Evolutionary conservation across 2,113 vertebrate genomes (phyloP).

Genomic region (Prietella phreatophila): DNA sequence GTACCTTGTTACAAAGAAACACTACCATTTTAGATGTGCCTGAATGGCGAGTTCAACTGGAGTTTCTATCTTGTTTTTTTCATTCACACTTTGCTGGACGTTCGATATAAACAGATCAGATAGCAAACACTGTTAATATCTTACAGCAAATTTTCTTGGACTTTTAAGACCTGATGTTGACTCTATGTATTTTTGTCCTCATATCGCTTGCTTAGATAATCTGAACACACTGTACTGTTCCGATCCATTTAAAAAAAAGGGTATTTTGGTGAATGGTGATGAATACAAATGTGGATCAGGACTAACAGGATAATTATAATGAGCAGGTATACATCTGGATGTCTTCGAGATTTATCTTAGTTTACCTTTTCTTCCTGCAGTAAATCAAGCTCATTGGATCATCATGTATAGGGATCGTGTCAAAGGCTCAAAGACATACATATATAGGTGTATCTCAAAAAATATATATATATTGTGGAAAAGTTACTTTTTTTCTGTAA

Average conservation of each 20-base stretch:
- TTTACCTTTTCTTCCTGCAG: not conserved
- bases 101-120: not conserved
- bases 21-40: not conserved
- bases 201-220: not conserved
- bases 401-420: not conserved
- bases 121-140: not conserved
- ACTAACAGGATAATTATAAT: not conserved
- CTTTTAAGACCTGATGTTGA: not conserved
- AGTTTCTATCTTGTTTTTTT: not conserved
- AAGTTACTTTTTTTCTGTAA: no score
- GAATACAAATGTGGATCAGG: not conserved
- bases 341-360: not conserved
- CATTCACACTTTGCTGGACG: not conserved
- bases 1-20: no score
- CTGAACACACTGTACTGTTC: not conserved
- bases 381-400: not conserved
- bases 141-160: not conserved
- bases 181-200: not conserved
- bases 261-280: not conserved
- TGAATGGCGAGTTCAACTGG: no score
- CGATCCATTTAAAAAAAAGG: not conserved
- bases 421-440: no score
- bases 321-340: not conserved
- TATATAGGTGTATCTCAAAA: not conserved
- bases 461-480: no score